Evolutionary conservation across 2,113 vertebrate species (phyloP), one percentile per base, ranked within the genome.

Genomic region (Melanocharis versteri): DNA sequence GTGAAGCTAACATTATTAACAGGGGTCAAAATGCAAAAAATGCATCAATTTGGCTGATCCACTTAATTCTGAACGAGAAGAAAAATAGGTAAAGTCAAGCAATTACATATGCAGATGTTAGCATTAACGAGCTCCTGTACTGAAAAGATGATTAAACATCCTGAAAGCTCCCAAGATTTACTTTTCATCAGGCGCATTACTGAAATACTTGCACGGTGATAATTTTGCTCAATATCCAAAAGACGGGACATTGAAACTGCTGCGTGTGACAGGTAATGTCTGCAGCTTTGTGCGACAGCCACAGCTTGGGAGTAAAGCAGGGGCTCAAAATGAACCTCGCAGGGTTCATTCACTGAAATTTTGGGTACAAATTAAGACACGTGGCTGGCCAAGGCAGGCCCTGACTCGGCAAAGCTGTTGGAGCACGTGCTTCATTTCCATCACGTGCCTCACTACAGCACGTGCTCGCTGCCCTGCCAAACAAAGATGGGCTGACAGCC

Each of bases 141-240:
- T 90, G 68, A 86, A 95, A 95, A 96, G 87, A 88, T 90, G 92
- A 97, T 96, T 95, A 97, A 95, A 84, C 62, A 80, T 56, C 87
- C 72, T 18, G 58, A 95, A 97, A 96, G 53, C 51, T 78, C 80
- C 72, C 61, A 92, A 89, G 87, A 93, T 93, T 94, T 91, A 91
- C 69, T 89, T 84, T 95, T 85, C 77, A 64, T 47, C 31, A 2
- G 9, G 72, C 48, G 61, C 45, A 93, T 93, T 22, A 66, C 47
- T 61, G 83, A 81, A 95, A 96, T 45, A 61, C 11, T 22, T 45
- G 60, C n/a, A n/a, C 76, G 77, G 91, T 31, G 66, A 62, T n/a
- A 35, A 48, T 93, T 87, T 31, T 77, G 50, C 79, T 90, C 87
- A 88, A 28, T 24, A 57, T 33, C 61, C 75, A 68, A 77, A 70